These are phyloP conservation scores for Apostichopus leukothele DNA, from an alignment of 53 echinoderm and acorn worm genomes.

Conservation along the genomic window DNA sequence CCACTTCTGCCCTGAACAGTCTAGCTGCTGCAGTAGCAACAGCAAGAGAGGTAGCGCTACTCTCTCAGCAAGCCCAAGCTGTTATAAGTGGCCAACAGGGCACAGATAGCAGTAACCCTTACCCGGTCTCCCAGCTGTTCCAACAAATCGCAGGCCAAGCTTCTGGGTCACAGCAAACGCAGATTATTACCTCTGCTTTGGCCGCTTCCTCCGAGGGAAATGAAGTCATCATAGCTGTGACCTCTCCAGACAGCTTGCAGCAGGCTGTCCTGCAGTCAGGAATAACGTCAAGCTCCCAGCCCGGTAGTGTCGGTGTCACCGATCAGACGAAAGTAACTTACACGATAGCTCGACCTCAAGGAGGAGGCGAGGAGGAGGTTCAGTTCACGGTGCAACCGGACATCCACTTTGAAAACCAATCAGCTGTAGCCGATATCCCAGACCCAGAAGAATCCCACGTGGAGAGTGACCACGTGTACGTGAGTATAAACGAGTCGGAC, in stretches of 20 bases:
- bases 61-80: constrained; percentile 33
- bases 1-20: constrained; percentile 56
- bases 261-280: constrained; percentile 62
- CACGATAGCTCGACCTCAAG: constrained; percentile 25
- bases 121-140: constrained; percentile 39
- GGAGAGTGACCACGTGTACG: constrained; percentile 3
- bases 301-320: neutral
- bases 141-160: constrained; percentile 46
- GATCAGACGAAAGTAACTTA: constrained; percentile 38
- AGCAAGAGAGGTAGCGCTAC: constrained; percentile 56
- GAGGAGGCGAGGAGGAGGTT: constrained; percentile 22
- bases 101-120: constrained; percentile 27
- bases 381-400: constrained; percentile 29
- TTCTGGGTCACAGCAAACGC: constrained; percentile 15
- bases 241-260: constrained; percentile 53
- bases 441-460: neutral
- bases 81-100: constrained; percentile 29
- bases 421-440: neutral
- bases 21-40: constrained; percentile 64
- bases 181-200: neutral
- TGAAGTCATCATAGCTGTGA: constrained; percentile 35
- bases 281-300: constrained; percentile 24
- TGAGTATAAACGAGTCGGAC: constrained; percentile 31
- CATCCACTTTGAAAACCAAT: constrained; percentile 27
- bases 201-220: neutral